A percentile compares a stretch with the other conserved stretches of the same genome.
These are phyloP conservation scores for Psix sp. DNA, from an alignment of 1,140 invertebrate species.

Conservation along the genomic window DNA sequence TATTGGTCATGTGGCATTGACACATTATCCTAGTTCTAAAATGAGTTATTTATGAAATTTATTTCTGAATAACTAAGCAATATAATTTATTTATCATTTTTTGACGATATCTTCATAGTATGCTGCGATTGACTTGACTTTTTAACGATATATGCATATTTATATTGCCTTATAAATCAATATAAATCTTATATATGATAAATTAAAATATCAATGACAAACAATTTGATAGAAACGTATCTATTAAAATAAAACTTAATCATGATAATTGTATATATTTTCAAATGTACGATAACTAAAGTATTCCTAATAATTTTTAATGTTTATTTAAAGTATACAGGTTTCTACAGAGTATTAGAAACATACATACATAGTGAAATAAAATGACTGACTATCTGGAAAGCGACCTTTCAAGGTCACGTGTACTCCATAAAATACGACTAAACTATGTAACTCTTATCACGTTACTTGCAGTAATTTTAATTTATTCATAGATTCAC, in stretches of 20 bases:
- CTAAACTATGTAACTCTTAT: conserved; percentile 11
- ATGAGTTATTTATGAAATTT: conserved; percentile 14
- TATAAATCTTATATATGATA: no score
- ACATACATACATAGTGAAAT: conserved; percentile 14
- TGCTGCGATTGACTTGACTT: neutral
- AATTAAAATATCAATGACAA: no score
- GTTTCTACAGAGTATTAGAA: conserved; percentile 20
- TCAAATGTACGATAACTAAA: no score
- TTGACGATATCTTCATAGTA: no score
- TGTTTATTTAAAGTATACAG: no score
- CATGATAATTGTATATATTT: no score
- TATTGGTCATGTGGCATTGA: conserved; percentile 19
- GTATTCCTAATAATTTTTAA: conserved; percentile 17
- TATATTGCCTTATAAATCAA: no score
- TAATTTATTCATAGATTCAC: neutral
- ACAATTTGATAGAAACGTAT: no score
- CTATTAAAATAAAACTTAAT: no score
- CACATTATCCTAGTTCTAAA: conserved; percentile 31
- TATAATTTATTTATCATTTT: neutral
- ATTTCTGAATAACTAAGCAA: conserved; percentile 1
- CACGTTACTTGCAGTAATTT: neutral
- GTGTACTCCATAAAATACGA: conserved; percentile 19
- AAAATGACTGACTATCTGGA: conserved; percentile 20
- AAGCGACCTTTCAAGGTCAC: conserved; percentile 42
- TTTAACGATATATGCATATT: no score